Percentiles rank a stretch among this genome's conserved stretches.
Conservation (phyloP, 2,113 vertebrate genomes). For the Gymnogyps californianus region DNA sequence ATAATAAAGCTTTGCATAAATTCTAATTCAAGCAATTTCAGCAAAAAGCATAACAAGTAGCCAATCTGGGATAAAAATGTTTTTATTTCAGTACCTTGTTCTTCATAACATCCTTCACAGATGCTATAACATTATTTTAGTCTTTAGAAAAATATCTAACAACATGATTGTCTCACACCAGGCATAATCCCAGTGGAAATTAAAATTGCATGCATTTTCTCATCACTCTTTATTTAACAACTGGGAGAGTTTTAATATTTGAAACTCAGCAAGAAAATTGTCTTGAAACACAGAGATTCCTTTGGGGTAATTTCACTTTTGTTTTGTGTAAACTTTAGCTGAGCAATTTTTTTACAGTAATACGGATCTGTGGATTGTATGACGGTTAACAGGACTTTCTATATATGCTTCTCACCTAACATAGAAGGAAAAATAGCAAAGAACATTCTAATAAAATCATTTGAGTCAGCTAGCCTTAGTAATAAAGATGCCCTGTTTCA, state of each 20-base stretch:
- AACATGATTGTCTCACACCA: slow-evolving; percentile 56
- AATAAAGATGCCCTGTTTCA: background rate
- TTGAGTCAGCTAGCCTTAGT: background rate
- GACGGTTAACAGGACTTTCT: background rate
- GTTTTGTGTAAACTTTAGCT: slow-evolving; percentile 39
- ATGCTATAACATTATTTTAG: slow-evolving; percentile 15
- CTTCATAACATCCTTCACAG: slow-evolving; percentile 20
- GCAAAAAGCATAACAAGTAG: slow-evolving; percentile 22
- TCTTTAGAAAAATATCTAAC: slow-evolving; percentile 52
- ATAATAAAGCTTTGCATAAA: slow-evolving; percentile 18
- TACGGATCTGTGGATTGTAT: background rate
- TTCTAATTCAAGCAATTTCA: slow-evolving; percentile 12
- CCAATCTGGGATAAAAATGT: slow-evolving; percentile 2
- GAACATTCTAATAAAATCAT: background rate
- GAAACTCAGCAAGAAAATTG: slow-evolving; percentile 58
- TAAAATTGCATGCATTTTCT: slow-evolving; percentile 64
- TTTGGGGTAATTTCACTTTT: slow-evolving; percentile 57
- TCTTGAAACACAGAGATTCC: slow-evolving; percentile 58
- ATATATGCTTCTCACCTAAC: background rate
- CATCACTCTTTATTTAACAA: slow-evolving; percentile 67
- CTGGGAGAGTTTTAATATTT: slow-evolving; percentile 61
- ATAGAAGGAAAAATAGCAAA: background rate
- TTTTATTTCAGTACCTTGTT: slow-evolving; percentile 20
- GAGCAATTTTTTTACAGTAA: background rate
- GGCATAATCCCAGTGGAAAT: slow-evolving; percentile 62